These are phyloP conservation scores for Eunapius fragilis DNA, from an alignment of 37 sponge, comb jelly and placozoan species.

Conservation along the genomic window DNA sequence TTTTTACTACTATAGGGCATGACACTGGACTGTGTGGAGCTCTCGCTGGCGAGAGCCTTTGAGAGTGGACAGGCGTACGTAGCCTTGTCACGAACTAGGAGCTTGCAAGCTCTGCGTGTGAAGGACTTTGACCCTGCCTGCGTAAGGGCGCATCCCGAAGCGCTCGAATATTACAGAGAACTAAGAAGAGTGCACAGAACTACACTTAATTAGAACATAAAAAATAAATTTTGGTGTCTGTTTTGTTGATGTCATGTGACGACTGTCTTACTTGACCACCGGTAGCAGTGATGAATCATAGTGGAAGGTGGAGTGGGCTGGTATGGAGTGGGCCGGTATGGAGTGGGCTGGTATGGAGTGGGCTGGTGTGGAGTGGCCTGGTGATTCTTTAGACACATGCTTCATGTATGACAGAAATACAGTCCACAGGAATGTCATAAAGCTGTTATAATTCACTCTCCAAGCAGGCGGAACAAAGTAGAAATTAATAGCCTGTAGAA, in stretches of 20 bases:
- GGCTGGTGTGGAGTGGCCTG: no score
- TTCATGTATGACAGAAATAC: slow-evolving; percentile 87
- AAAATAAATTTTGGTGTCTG: neutral
- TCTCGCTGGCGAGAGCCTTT: slow-evolving; percentile 80
- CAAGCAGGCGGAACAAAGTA: slow-evolving; percentile 54
- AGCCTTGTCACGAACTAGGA: slow-evolving; percentile 84
- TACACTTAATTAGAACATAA: neutral
- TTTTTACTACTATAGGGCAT: slow-evolving; percentile 59
- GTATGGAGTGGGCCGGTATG: neutral
- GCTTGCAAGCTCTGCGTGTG: slow-evolving; percentile 72
- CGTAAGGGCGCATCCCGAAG: slow-evolving; percentile 65
- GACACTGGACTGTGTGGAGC: slow-evolving; percentile 93
- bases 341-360: neutral
- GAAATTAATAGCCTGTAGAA: slow-evolving; percentile 74
- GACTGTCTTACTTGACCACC: neutral
- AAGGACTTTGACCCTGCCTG: slow-evolving; percentile 76
- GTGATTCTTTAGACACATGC: slow-evolving; percentile 20
- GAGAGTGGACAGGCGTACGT: slow-evolving; percentile 94
- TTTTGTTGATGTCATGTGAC: neutral
- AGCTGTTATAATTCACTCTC: slow-evolving; percentile 71
- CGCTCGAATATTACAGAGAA: slow-evolving; percentile 71
- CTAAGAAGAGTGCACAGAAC: slow-evolving; percentile 44
- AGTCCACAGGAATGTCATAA: slow-evolving; percentile 66
- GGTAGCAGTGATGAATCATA: neutral
- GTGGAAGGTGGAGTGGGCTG: neutral